Percentiles rank a stretch among this genome's conserved stretches.
Evolutionary conservation across 2,113 vertebrate genomes (phyloP).

Genomic region (Cyrtonyx montezumae): DNA sequence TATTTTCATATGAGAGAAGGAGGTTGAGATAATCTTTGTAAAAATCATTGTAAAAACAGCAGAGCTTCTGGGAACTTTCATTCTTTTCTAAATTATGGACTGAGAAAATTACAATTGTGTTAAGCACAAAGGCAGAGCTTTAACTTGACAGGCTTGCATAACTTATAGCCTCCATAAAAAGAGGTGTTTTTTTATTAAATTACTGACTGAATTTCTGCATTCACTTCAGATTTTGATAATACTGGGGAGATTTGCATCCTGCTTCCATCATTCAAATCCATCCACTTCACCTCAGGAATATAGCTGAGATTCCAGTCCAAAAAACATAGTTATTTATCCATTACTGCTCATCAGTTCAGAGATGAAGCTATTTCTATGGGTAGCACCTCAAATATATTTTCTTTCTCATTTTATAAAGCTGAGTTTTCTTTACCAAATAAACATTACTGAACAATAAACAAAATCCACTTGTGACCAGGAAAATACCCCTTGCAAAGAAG

Average conservation of each 20-base stretch:
- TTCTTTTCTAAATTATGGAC: conserved; percentile 80
- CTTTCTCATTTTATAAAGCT: conserved; percentile 64
- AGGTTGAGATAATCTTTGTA: conserved; percentile 67
- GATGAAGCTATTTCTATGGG: conserved; percentile 47
- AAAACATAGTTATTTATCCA: conserved; percentile 59
- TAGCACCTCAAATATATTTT: conserved; percentile 79
- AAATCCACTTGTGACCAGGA: conserved; percentile 31
- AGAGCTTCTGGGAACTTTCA: conserved; percentile 68
- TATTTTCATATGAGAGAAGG: conserved; percentile 51
- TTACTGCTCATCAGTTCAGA: conserved; percentile 22
- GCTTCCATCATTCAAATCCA: conserved; percentile 42
- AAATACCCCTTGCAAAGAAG: background rate
- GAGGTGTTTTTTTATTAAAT: conserved; percentile 62
- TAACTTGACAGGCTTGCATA: conserved; percentile 70
- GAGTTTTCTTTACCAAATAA: conserved; percentile 68
- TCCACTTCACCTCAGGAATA: conserved; percentile 39
- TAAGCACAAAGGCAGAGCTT: conserved; percentile 80
- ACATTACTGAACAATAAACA: conserved; percentile 28
- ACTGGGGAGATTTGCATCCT: conserved; percentile 43
- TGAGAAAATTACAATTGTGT: conserved; percentile 83
- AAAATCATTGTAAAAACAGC: conserved; percentile 61
- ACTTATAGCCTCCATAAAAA: conserved; percentile 60
- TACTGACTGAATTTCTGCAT: conserved; percentile 58
- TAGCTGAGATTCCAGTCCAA: conserved; percentile 71
- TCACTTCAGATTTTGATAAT: conserved; percentile 41